phyloP scores from a whole-genome alignment of 2,113 vertebrate species.

The Martes martes region DNA sequence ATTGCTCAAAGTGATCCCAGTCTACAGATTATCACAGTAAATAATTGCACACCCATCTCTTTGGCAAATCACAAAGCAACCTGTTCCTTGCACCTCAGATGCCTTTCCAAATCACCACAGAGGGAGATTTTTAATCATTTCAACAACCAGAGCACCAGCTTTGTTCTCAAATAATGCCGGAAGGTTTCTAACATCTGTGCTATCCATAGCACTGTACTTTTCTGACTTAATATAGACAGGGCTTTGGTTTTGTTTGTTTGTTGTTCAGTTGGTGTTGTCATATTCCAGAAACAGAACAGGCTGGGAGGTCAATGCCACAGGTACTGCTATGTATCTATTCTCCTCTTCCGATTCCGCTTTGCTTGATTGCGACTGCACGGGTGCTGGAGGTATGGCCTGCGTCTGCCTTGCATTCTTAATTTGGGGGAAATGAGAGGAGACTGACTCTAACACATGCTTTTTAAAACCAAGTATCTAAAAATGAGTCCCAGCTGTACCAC shows the following conservation, averaged over 20 bases:
- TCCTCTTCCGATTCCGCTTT: neutral
- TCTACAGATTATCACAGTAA: conserved; percentile 27
- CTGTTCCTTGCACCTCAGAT: neutral
- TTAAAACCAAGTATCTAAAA: neutral
- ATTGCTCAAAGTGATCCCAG: conserved; percentile 34
- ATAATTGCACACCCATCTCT: neutral
- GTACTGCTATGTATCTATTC: neutral
- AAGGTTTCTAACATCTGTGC: conserved; percentile 27
- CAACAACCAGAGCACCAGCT: neutral
- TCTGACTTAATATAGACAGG: neutral
- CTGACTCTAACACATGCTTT: neutral
- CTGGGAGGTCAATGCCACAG: neutral
- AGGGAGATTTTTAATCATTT: conserved; percentile 58
- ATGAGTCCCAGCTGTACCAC: neutral
- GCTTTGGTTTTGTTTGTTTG: conserved; percentile 3
- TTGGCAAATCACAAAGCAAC: neutral
- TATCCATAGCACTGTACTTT: neutral
- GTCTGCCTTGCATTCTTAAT: conserved; percentile 33
- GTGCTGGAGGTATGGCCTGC: neutral
- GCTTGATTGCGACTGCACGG: neutral
- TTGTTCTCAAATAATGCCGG: conserved; percentile 17
- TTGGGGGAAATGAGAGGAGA: neutral
- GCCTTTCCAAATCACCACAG: conserved; percentile 28
- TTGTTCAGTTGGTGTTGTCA: neutral
- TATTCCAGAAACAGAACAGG: conserved; percentile 13